Evolutionary conservation across 2,797 vertebrate genomes (phyloP).

Genomic region (Macropodus opercularis): DNA sequence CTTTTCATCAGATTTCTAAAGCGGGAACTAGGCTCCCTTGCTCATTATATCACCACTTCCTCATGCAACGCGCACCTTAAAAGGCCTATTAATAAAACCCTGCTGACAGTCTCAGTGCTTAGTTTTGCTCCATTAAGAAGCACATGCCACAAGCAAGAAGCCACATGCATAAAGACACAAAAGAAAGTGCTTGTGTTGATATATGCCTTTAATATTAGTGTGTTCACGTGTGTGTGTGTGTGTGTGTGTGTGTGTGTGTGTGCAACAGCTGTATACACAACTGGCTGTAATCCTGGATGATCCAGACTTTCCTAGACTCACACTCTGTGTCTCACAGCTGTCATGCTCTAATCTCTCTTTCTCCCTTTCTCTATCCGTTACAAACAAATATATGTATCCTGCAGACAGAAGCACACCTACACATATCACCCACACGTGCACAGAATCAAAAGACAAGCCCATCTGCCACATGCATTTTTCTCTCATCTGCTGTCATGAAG

Average conservation of each 20-base stretch:
- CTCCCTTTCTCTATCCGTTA: conserved; percentile 33
- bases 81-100: conserved; percentile 27
- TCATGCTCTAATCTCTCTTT: conserved; percentile 79
- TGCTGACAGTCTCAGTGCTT: conserved; percentile 13
- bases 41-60: conserved; percentile 52
- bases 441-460: conserved; percentile 1
- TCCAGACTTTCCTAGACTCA: conserved; percentile 82
- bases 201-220: conserved; percentile 30
- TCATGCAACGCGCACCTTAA: conserved; percentile 25
- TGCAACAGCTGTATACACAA: conserved; percentile 75
- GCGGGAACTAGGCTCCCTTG: conserved; percentile 32
- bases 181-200: conserved; percentile 24
- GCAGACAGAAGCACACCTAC: conserved; percentile 19
- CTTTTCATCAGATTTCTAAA: conserved; percentile 32
- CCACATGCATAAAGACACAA: conserved; percentile 10
- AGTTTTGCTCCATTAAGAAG: not conserved
- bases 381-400: conserved; percentile 37
- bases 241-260: conserved; percentile 39
- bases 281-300: conserved; percentile 84
- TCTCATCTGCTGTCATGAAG: conserved; percentile 8
- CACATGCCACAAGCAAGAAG: conserved; percentile 26
- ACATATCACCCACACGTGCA: conserved; percentile 23
- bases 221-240: conserved; percentile 21
- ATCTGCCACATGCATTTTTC: conserved; percentile 55
- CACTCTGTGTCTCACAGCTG: conserved; percentile 82